Base-by-base conservation (phyloP, 2,888 invertebrate species). In the Caenorhabditis sp. region DNA sequence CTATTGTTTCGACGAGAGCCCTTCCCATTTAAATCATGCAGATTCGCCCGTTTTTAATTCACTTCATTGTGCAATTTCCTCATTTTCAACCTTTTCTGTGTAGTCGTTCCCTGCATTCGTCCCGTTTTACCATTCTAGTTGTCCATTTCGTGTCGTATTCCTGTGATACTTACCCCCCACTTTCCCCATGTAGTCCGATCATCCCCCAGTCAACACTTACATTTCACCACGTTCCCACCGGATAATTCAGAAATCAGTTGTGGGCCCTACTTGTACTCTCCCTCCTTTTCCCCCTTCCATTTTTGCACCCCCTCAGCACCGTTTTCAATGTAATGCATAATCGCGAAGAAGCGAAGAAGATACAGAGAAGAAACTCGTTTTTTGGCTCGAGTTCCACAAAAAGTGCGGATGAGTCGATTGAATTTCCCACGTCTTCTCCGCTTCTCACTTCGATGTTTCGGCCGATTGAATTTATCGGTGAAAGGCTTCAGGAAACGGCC, bases 1-100 rank as follows among this genome's bases (percentile, higher is more conserved):
- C 83, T 7, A 80, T 87, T 43, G 78, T 87, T 17, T 83, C 85
- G 15, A 81, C 81, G 6, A 61, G 30, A 39, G 63, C 76, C n/a
- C 65, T 70, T 30, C 70, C 58, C 9, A 56, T 56, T 9, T 58
- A 39, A 58, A 2, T 22, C 3, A 8, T 32, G 17, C 30, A n/a
- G n/a, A 0, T 26, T 26, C 9, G 17, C 55, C 13, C 37, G 15
- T 1, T 41, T 53, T 43, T 43, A 20, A 17, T 41, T 13, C 13
- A 15, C 26, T 24, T 15, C 11, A 37, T 26, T 53, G 53, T 39
- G 37, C 39, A 53, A 53, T 53, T 35, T 8, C 26, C 15, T 24
- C 63, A 53, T 50, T 41, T 30, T 41, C 35, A 45, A 65, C 43
- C 39, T 43, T 48, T 39, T 39, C 9, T 26, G 3, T 30, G n/a